These are phyloP conservation scores for Penaeus chinensis DNA, from an alignment of 1,140 invertebrate species.

Conservation along the genomic window DNA sequence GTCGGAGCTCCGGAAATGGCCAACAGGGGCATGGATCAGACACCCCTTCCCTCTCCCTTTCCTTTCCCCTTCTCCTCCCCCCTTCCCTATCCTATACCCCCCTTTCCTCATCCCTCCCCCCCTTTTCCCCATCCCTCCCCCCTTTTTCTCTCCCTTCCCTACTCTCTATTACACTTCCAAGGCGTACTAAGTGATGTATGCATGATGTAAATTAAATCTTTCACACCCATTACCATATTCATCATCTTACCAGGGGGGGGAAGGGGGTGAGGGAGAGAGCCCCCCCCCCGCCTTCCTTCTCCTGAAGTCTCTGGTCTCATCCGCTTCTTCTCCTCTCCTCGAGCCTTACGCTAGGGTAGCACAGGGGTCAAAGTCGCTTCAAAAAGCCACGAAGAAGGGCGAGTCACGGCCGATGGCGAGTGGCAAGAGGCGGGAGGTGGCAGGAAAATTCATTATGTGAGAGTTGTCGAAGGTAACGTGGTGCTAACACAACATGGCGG, in stretches of 20 bases:
- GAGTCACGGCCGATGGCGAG: not conserved
- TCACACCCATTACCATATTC: slow-evolving; percentile 40
- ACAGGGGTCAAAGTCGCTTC: too few species aligned
- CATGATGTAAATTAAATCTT: slow-evolving; percentile 57
- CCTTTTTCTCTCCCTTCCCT: not conserved
- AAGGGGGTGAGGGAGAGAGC: not conserved
- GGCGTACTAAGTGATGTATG: slow-evolving; percentile 53
- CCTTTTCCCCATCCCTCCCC: not conserved
- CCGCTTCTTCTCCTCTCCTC: too few species aligned
- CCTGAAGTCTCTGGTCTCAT: not conserved
- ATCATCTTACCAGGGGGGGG: not conserved
- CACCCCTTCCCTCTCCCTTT: not conserved
- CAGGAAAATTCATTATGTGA: slow-evolving; percentile 43
- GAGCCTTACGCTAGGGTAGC: too few species aligned
- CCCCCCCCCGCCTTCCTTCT: not conserved
- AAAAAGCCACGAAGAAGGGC: too few species aligned
- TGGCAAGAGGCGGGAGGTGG: not conserved
- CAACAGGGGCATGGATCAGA: too few species aligned
- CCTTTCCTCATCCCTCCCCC: not conserved
- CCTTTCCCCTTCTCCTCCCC: not conserved
- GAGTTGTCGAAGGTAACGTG: slow-evolving; percentile 43
- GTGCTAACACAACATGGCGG: slow-evolving; percentile 44
- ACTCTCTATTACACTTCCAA: not conserved
- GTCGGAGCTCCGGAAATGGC: too few species aligned
- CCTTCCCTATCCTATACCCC: not conserved